phyloP scores from a whole-genome alignment of 2,888 invertebrate genomes.

The Tolmerus cingulatus region DNA sequence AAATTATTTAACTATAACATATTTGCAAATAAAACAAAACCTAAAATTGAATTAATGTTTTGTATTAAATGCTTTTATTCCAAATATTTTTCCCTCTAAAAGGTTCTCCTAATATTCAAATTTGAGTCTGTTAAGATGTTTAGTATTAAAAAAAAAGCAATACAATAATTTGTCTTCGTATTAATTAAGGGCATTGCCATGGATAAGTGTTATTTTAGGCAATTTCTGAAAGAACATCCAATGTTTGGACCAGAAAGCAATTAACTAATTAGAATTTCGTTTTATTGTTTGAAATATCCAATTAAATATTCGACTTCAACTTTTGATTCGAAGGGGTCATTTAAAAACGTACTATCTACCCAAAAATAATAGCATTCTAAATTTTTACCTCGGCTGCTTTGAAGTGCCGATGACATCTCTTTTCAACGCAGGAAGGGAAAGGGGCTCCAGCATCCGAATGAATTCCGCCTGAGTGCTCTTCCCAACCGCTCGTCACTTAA shows the following conservation, averaged over 20 bases:
- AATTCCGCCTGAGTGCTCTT: slow-evolving; percentile 29
- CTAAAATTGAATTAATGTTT: background rate
- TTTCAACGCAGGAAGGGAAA: background rate
- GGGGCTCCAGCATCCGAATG: slow-evolving; percentile 4
- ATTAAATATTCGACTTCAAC: no score
- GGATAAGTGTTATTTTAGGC: no score
- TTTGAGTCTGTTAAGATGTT: no score
- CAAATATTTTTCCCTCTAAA: background rate
- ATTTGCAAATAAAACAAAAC: background rate
- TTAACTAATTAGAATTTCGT: no score
- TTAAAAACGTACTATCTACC: no score
- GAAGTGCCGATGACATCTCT: background rate
- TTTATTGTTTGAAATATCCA: no score
- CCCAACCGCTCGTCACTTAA: background rate
- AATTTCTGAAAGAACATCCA: no score
- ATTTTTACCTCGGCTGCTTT: background rate
- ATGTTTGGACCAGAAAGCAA: no score
- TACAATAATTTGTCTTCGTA: no score
- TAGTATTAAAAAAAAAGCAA: no score
- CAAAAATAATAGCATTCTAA: background rate
- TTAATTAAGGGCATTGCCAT: no score
- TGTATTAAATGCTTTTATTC: background rate
- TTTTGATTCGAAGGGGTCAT: no score
- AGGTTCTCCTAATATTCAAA: background rate
- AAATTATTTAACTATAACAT: background rate